These are phyloP conservation scores for Temnothorax nylanderi DNA, from an alignment of 1,140 invertebrate genomes.

Conservation along the genomic window DNA sequence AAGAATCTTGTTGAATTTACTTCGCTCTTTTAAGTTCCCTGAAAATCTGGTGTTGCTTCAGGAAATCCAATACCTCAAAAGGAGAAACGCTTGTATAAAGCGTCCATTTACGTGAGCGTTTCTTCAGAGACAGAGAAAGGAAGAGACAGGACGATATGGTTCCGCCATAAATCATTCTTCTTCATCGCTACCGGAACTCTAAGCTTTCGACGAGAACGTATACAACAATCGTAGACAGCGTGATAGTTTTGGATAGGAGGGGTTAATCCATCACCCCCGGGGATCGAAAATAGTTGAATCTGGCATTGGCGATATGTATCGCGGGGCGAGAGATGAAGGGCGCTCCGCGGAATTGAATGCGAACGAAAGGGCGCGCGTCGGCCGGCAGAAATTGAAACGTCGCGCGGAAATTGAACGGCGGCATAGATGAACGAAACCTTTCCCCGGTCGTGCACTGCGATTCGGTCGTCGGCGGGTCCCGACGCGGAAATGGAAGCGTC, in stretches of 20 bases:
- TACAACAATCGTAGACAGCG: constrained; percentile 40
- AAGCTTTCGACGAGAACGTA: constrained; percentile 11
- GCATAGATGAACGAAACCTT: constrained; percentile 56
- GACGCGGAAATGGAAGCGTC: constrained; percentile 67
- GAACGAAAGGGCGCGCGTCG: constrained; percentile 3
- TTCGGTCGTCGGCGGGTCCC: not conserved
- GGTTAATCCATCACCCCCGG: constrained; percentile 46
- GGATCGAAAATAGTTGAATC: constrained; percentile 48
- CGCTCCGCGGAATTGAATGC: constrained; percentile 35
- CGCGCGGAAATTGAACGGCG: constrained; percentile 72
- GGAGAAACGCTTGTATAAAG: not conserved
- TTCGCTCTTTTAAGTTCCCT: not conserved
- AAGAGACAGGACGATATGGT: constrained; percentile 2
- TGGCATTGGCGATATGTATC: constrained; percentile 47
- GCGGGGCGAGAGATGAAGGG: not conserved
- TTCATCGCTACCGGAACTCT: constrained; percentile 52
- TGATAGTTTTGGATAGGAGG: constrained; percentile 40
- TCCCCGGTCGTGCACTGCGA: constrained; percentile 24
- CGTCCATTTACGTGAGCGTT: constrained; percentile 28
- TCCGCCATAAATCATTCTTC: constrained; percentile 42
- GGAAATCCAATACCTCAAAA: constrained; percentile 19
- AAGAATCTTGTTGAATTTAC: not conserved
- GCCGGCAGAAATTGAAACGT: constrained; percentile 72
- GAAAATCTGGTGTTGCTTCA: constrained; percentile 11
- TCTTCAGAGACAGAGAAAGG: not conserved